Base-by-base conservation (phyloP, 1,140 invertebrate genomes). In the Rhopalosiphum maidis region DNA sequence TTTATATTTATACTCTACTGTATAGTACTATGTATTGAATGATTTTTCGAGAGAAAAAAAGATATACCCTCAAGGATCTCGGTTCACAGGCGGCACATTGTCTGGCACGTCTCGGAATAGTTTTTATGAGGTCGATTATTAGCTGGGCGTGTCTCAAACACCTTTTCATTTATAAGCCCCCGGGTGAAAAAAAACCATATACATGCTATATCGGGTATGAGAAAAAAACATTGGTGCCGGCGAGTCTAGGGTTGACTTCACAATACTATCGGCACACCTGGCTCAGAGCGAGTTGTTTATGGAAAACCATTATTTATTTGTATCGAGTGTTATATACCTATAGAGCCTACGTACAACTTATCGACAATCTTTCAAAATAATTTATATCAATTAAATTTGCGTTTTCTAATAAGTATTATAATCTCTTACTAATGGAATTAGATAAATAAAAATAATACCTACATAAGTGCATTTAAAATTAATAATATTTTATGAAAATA, bases 81-180 rank as follows among this genome's bases (percentile, higher is more conserved):
- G 8, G 41, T 37, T 85, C 11, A 83, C 68, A 82, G 91, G 91
- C 91, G 91, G 77, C 91, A 85, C 48, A 93, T 93, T 93, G 91
- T 93, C 91, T 93, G 91, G 91, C 82, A 41, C 77, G 91, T 93
- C 35, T 85, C 41, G 35, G 22, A 92, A 92, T 55, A 55, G 91
- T 86, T 93, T 93, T 93, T 93, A 93, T 93, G 91, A 93, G 91
- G 91, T 93, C 91, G 82, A 93, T 83, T 92, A 92, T 83, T 92
- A 85, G 68, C 77, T 92, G 91, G 91, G 91, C 91, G 77, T 54
- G 91, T 85, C 91, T 93, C 82, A 41, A 85, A 93, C 91, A 55
- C 77, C 77, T 93, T 93, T 93, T 83, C 48, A 55, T 83, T 85
- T 85, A 86, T 55, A 85, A 86, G 46, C 68, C 91, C 43, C 68